Evolutionary conservation across 2,797 vertebrate species (phyloP).

Genomic region (Syncerus caffer): DNA sequence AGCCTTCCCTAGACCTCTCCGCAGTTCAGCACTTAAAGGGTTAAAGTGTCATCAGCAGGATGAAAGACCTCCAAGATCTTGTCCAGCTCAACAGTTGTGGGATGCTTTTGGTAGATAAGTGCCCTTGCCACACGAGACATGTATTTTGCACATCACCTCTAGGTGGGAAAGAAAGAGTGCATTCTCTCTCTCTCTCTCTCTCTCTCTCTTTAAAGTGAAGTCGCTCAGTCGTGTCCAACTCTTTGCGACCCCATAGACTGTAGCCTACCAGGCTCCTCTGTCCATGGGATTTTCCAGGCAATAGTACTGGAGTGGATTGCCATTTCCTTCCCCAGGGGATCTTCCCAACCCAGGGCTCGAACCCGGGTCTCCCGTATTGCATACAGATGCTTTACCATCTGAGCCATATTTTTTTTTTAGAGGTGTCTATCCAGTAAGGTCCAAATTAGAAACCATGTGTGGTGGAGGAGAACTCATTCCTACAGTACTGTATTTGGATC

Average conservation of each 20-base stretch:
- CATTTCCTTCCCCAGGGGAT: no score
- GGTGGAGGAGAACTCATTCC: neutral
- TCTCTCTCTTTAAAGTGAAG: neutral
- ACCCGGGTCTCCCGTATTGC: no score
- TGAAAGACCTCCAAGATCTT: no score
- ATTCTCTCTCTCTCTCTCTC: neutral
- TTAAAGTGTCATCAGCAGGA: neutral
- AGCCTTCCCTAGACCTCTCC: neutral
- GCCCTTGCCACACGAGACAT: accelerated
- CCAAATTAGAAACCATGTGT: neutral
- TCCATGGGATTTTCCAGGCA: no score
- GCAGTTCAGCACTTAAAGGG: neutral
- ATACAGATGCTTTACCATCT: no score
- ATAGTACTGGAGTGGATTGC: no score
- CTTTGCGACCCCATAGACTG: no score
- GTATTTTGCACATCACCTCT: neutral
- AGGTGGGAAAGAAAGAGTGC: neutral
- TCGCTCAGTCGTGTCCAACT: no score
- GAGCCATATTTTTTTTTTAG: neutral
- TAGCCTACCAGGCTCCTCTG: no score
- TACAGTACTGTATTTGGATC: neutral
- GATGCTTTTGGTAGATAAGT: neutral
- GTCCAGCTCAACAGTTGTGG: neutral
- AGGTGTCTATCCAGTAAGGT: neutral
- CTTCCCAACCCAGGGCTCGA: no score